Percentiles rank a stretch among this genome's conserved stretches.
Evolutionary conservation across 2,888 invertebrate species (phyloP).

Genomic region (Boloria euphrosyne): DNA sequence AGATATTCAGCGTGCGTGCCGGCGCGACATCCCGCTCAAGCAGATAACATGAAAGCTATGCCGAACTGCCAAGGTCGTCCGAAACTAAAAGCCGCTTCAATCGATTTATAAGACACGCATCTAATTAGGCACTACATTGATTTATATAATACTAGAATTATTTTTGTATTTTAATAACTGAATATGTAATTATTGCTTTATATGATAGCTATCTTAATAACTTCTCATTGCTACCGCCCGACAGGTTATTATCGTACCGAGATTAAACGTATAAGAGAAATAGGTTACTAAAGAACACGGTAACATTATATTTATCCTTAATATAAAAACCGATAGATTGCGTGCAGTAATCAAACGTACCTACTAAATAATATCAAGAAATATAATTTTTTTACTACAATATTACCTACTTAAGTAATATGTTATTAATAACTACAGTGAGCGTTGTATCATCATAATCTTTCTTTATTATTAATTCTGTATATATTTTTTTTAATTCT

Average conservation of each 20-base stretch:
- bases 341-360: constrained; percentile 2
- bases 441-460: too few relatives aligned
- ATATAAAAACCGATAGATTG: background rate
- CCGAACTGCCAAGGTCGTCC: constrained; percentile 39
- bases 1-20: constrained; percentile 57
- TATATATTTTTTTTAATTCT: too few relatives aligned
- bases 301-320: constrained; percentile 2
- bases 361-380: background rate
- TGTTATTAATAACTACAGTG: too few relatives aligned
- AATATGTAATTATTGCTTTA: background rate
- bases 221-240: background rate
- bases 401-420: too few relatives aligned
- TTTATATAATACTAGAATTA: background rate
- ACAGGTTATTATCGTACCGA: constrained; percentile 9
- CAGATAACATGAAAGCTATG: constrained; percentile 59
- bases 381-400: background rate
- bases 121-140: constrained; percentile 27
- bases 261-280: constrained; percentile 1
- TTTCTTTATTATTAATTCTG: too few relatives aligned
- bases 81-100: constrained; percentile 33
- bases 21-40: constrained; percentile 54
- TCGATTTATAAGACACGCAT: constrained; percentile 36
- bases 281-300: constrained; percentile 1
- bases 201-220: background rate
- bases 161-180: too few relatives aligned